phyloP scores from a whole-genome alignment of 2,888 invertebrate species.

The Meteorus colon region DNA sequence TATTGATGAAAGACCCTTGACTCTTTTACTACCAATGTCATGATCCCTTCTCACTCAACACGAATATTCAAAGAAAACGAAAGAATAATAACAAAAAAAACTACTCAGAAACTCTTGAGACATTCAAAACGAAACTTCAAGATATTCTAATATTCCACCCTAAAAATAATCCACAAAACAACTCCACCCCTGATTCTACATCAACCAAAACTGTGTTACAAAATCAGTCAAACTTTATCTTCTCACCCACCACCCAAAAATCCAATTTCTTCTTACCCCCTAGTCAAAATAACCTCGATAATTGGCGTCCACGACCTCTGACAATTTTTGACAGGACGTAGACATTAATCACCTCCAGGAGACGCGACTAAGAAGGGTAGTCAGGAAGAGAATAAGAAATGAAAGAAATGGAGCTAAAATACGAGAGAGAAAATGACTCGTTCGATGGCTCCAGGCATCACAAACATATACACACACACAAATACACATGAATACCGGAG shows the following conservation, averaged over 20 bases:
- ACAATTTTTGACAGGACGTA: conserved; percentile 51
- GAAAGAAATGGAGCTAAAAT: not conserved
- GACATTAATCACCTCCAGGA: conserved; percentile 52
- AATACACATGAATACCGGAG: conserved; percentile 40
- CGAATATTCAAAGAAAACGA: not conserved
- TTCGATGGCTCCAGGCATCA: conserved; percentile 48
- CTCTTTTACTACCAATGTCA: conserved; percentile 10
- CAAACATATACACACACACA: too few species aligned
- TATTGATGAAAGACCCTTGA: conserved; percentile 63
- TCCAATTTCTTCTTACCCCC: not conserved
- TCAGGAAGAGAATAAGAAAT: conserved; percentile 5
- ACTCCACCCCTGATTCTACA: too few species aligned
- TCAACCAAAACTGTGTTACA: too few species aligned
- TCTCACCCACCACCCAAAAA: not conserved
- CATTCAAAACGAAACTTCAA: not conserved
- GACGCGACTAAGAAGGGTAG: conserved; percentile 15
- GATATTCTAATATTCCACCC: too few species aligned
- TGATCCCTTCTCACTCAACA: conserved; percentile 27
- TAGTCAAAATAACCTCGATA: not conserved
- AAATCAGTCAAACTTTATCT: too few species aligned
- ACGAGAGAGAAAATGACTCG: conserved; percentile 41
- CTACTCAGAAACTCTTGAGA: not conserved
- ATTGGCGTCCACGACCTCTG: conserved; percentile 42
- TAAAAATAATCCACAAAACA: too few species aligned
- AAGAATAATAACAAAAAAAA: not conserved